Conservation (phyloP, 2,113 vertebrate species). For the Pristiophorus japonicus region DNA sequence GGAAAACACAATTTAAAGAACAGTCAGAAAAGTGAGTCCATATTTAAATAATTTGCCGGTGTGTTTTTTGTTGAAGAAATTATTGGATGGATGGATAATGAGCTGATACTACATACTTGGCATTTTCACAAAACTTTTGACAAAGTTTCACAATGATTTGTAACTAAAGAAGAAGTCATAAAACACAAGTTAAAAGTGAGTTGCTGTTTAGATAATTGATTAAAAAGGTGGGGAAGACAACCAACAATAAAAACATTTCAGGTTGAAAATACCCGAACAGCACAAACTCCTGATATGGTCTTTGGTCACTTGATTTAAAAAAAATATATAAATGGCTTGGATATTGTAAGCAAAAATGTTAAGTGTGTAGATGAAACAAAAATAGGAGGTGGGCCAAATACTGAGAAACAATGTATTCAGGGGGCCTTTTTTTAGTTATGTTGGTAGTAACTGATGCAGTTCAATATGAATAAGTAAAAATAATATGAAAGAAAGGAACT, state of each 20-base stretch:
- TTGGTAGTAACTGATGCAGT: neutral
- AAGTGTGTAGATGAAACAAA: neutral
- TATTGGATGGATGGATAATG: constrained; percentile 23
- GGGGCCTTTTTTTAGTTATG: neutral
- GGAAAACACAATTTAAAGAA: neutral
- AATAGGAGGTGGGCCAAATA: neutral
- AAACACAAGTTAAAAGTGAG: neutral
- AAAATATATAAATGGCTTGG: neutral
- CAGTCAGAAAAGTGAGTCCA: neutral
- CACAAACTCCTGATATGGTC: neutral
- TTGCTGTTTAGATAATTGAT: neutral
- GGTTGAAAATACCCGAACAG: neutral
- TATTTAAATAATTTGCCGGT: neutral
- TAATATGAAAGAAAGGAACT: neutral
- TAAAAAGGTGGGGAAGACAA: neutral
- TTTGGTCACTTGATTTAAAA: neutral
- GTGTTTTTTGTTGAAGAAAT: neutral
- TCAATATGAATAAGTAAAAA: neutral
- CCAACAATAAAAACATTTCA: neutral
- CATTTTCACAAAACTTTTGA: neutral
- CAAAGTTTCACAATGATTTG: neutral
- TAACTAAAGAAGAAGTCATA: neutral
- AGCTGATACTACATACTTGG: neutral
- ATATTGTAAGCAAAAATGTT: neutral
- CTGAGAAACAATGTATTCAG: neutral